These are phyloP conservation scores for Centropyge bicolor DNA, from an alignment of 2,797 vertebrate species.

Conservation along the genomic window DNA sequence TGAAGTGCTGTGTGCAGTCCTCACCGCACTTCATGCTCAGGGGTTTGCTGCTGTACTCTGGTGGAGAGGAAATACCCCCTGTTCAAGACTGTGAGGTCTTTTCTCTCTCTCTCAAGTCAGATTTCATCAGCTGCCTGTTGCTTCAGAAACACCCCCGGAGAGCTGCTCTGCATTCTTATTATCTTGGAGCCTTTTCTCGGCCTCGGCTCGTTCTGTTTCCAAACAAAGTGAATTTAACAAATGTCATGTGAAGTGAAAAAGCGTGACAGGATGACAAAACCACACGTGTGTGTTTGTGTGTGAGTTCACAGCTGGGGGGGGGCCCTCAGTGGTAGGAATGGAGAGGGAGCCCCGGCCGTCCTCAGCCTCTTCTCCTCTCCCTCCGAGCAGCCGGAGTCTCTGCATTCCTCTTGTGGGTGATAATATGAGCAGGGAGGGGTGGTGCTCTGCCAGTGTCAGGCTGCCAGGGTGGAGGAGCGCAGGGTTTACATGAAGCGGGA, in stretches of 20 bases:
- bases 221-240: constrained; percentile 33
- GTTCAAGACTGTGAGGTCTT: constrained; percentile 62
- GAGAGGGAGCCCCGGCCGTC: constrained; percentile 32
- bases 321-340: background rate
- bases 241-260: constrained; percentile 44
- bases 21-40: constrained; percentile 70
- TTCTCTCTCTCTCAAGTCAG: constrained; percentile 38
- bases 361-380: constrained; percentile 32
- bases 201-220: constrained; percentile 6
- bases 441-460: constrained; percentile 39
- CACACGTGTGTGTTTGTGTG: constrained; percentile 15
- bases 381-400: constrained; percentile 73
- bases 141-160: constrained; percentile 26
- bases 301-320: constrained; percentile 6
- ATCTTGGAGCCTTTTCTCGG: constrained; percentile 15
- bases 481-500: constrained; percentile 49
- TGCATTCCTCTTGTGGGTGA: constrained; percentile 86
- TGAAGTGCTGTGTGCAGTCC: constrained; percentile 68
- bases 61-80: constrained; percentile 60
- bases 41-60: constrained; percentile 58
- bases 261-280: constrained; percentile 27
- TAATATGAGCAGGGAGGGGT: constrained; percentile 77
- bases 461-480: constrained; percentile 37
- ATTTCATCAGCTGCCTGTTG: constrained; percentile 42
- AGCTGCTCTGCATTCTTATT: constrained; percentile 12